A percentile compares a stretch with the other conserved stretches of the same genome.
Conservation (phyloP, 2,113 vertebrate genomes). For the Chaetops frenatus region DNA sequence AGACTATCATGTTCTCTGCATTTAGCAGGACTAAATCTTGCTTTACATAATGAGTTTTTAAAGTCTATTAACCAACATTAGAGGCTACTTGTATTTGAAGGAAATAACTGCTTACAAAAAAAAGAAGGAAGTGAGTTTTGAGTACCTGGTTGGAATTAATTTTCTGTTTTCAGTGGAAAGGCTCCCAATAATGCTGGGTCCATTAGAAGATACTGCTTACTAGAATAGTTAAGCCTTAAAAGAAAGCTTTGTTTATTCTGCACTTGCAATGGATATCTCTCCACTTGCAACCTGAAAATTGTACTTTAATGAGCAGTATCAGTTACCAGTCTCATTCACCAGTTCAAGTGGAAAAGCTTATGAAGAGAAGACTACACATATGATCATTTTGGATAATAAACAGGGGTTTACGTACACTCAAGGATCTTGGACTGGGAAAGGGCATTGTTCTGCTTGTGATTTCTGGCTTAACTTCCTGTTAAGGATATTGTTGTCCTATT, state of each 20-base stretch:
- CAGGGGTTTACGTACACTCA: not conserved
- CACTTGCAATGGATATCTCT: not conserved
- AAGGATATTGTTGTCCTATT: not conserved
- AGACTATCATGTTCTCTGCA: not conserved
- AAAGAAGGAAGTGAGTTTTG: not conserved
- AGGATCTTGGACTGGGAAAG: not conserved
- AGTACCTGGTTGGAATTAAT: not conserved
- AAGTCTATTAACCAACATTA: not conserved
- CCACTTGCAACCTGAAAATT: not conserved
- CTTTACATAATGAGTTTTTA: not conserved
- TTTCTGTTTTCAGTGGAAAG: not conserved
- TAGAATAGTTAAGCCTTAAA: not conserved
- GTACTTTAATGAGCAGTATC: constrained; percentile 39
- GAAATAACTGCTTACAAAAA: not conserved
- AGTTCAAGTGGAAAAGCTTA: not conserved
- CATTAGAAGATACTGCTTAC: not conserved
- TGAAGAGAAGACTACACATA: not conserved
- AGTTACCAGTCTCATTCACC: not conserved
- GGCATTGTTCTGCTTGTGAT: not conserved
- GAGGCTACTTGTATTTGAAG: not conserved
- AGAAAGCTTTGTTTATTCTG: not conserved
- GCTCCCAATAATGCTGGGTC: not conserved
- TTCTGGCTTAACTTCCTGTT: not conserved
- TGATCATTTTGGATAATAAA: not conserved
- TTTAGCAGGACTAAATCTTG: not conserved